Percentiles rank a stretch among this genome's conserved stretches.
These are phyloP conservation scores for Labia minor DNA, from an alignment of 2,888 invertebrate species.

Conservation along the genomic window DNA sequence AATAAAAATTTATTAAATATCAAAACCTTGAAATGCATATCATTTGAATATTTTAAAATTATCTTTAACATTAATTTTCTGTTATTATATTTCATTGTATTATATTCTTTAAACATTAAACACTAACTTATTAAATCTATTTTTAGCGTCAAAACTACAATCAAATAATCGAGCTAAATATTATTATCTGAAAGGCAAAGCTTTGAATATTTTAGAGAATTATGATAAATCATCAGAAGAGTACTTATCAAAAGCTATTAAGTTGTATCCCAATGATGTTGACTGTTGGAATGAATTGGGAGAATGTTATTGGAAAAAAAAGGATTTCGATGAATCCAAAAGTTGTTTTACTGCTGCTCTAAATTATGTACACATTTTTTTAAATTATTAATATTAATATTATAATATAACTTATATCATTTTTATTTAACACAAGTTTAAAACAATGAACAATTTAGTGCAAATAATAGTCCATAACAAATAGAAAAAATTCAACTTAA, in stretches of 20 bases:
- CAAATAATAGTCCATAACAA: no score
- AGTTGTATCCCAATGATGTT: constrained; percentile 65
- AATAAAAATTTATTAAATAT: neutral
- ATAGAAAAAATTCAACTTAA: no score
- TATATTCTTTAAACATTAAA: no score
- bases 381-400: neutral
- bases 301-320: constrained; percentile 79
- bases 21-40: no score
- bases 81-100: no score
- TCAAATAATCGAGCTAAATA: constrained; percentile 43
- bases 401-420: neutral
- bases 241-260: constrained; percentile 69
- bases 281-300: constrained; percentile 85
- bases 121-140: no score
- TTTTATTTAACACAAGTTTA: neutral
- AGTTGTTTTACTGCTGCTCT: constrained; percentile 72
- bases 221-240: constrained; percentile 62
- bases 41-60: no score
- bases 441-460: no score
- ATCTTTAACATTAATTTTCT: no score
- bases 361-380: constrained; percentile 46
- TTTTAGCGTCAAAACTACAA: constrained; percentile 20
- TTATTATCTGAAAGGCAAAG: constrained; percentile 60
- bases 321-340: constrained; percentile 65
- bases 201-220: constrained; percentile 57